Evolutionary conservation across 1,140 invertebrate species (phyloP), one percentile per base, ranked within the genome.

Genomic region (Pinna nobilis): DNA sequence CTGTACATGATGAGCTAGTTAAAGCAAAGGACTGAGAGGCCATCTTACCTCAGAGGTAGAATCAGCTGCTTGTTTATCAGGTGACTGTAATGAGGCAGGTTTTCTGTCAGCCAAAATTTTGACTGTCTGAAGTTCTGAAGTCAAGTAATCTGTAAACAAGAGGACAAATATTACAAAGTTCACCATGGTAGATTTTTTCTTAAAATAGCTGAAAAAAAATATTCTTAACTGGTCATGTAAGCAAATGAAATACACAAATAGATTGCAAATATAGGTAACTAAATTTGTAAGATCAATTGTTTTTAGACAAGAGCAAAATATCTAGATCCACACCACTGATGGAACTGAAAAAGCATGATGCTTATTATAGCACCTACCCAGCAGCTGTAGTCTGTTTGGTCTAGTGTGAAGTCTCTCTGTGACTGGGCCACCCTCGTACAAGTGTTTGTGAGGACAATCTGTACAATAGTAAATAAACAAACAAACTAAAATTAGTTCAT

Each of bases 51-150:
- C 15, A 30, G 30, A 23, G 3, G 15, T 30, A 39, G 47, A 32
- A 18, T 68, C 50, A 3, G 35, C 39, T 41, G 33, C 35, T 41
- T 15, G 7, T 53, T 33, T 9, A 18, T 23, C 33, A 39, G 33
- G n/a, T 11, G 47, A 15, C 13, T 15, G 25, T 55, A 50, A 55
- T 11, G 28, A 33, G 7, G 64, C 61, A 3, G 93, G 93, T 76
- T 92, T 92, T 74, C 93, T 92, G 2, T 92, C 90, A 63, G 92
- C 89, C 13, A 93, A 86, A 89, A 97, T 95, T 83, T 95, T 92
- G 4, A 93, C 93, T 53, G 94, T 92, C 92, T 95, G 94, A 60
- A 97, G 89, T 89, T 97, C 96, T 30, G 92, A 92, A 23, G 94
- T 89, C 57, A 98, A 88, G 86, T 94, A 97, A 80, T 96, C 94